Evolutionary conservation across 2,113 vertebrate species (phyloP).

Genomic region (Thinocorus orbignyianus): DNA sequence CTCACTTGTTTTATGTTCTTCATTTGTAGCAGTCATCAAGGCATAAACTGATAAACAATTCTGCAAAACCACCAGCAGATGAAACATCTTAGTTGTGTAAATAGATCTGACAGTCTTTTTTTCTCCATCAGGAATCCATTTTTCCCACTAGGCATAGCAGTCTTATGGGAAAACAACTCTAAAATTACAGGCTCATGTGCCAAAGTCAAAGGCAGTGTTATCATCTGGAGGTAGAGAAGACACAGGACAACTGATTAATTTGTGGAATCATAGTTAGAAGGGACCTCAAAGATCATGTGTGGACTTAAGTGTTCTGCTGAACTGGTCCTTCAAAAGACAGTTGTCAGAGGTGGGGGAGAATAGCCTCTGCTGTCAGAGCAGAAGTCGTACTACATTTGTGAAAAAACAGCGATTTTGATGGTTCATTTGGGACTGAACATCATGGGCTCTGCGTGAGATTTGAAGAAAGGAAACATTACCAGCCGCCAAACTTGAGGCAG

Average conservation of each 20-base stretch:
- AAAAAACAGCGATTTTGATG: not conserved
- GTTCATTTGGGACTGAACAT: not conserved
- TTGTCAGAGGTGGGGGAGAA: not conserved
- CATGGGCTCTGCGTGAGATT: rapidly evolving
- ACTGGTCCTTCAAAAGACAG: not conserved
- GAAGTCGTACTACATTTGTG: rapidly evolving
- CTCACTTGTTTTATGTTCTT: rapidly evolving
- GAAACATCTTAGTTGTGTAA: not conserved
- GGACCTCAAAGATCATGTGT: too few relatives aligned
- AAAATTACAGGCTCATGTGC: not conserved
- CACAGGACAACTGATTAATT: not conserved
- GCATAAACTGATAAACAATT: not conserved
- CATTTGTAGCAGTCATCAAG: not conserved
- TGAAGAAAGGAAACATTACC: not conserved
- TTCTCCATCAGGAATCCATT: not conserved
- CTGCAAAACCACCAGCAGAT: not conserved
- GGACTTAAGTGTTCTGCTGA: not conserved
- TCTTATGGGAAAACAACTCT: not conserved
- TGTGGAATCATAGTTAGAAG: too few relatives aligned
- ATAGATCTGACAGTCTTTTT: not conserved
- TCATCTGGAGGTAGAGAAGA: not conserved
- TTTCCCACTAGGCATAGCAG: not conserved
- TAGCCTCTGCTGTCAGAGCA: not conserved
- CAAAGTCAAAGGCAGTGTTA: not conserved
- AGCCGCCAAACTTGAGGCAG: not conserved